A percentile compares a stretch with the other conserved stretches of the same genome.
phyloP scores from a whole-genome alignment of 2,113 vertebrate genomes.

The Syngnathus typhle region DNA sequence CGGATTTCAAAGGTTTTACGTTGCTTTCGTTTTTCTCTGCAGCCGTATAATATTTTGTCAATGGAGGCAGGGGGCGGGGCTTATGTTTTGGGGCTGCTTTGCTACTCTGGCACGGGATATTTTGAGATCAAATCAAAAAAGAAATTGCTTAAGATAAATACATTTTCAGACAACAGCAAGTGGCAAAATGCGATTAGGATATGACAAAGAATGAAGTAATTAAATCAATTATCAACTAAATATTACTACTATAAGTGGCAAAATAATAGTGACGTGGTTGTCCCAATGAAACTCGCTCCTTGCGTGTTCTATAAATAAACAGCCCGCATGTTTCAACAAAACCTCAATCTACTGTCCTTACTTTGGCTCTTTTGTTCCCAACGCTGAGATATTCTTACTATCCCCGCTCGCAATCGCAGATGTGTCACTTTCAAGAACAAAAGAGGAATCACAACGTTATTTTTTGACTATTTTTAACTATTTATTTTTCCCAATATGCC shows the following conservation, averaged over 20 bases:
- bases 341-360: neutral
- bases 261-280: neutral
- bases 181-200: too few species aligned
- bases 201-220: too few species aligned
- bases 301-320: neutral
- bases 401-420: slow-evolving; percentile 6
- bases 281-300: neutral
- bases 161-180: too few species aligned
- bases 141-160: too few species aligned
- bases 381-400: neutral
- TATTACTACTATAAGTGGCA: too few species aligned
- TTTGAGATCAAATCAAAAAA: neutral
- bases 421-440: slow-evolving; percentile 28
- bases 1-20: neutral
- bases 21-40: neutral
- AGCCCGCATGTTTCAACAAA: neutral
- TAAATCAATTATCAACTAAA: too few species aligned
- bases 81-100: neutral
- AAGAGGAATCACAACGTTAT: slow-evolving; percentile 51
- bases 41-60: neutral
- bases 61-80: too few species aligned
- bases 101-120: too few species aligned
- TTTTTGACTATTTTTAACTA: slow-evolving; percentile 23
- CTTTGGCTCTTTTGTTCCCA: neutral
- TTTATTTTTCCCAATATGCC: too few species aligned